phyloP scores from a whole-genome alignment of 2,888 invertebrate genomes.

The Caprella mutica region DNA sequence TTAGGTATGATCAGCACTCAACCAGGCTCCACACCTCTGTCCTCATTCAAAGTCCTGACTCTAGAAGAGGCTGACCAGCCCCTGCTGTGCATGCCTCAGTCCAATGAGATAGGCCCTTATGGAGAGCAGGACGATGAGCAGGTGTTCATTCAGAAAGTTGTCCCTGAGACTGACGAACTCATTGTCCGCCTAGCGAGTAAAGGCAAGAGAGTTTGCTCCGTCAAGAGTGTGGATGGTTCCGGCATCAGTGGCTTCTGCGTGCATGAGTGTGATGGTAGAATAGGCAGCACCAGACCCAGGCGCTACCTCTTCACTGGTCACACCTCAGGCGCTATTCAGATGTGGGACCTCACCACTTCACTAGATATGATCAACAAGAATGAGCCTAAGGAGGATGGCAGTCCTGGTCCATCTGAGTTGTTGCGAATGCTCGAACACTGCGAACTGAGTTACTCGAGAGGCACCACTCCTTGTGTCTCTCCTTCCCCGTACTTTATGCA shows the following conservation, averaged over 20 bases:
- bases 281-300: constrained; percentile 68
- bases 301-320: constrained; percentile 80
- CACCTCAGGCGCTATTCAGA: constrained; percentile 81
- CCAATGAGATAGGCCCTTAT: constrained; percentile 64
- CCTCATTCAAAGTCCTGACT: constrained; percentile 91
- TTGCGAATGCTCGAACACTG: constrained; percentile 84
- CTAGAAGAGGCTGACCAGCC: constrained; percentile 51
- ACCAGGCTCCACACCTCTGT: constrained; percentile 92
- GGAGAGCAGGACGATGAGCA: constrained; percentile 97
- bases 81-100: constrained; percentile 37
- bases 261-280: constrained; percentile 92
- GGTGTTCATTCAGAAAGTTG: constrained; percentile 94
- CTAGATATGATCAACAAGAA: constrained; percentile 52
- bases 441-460: constrained; percentile 70
- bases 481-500: too few relatives aligned
- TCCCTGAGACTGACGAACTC: constrained; percentile 89
- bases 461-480: constrained; percentile 67
- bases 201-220: constrained; percentile 87
- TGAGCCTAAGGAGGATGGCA: constrained; percentile 52
- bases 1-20: constrained; percentile 99
- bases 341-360: constrained; percentile 97
- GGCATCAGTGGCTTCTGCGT: constrained; percentile 91
- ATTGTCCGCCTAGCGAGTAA: constrained; percentile 90
- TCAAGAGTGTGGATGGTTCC: constrained; percentile 85
- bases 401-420: constrained; percentile 85